A percentile compares a stretch with the other conserved stretches of the same genome.
These are phyloP conservation scores for Actinemys pallida DNA, from an alignment of 2,113 vertebrate genomes.

Conservation along the genomic window DNA sequence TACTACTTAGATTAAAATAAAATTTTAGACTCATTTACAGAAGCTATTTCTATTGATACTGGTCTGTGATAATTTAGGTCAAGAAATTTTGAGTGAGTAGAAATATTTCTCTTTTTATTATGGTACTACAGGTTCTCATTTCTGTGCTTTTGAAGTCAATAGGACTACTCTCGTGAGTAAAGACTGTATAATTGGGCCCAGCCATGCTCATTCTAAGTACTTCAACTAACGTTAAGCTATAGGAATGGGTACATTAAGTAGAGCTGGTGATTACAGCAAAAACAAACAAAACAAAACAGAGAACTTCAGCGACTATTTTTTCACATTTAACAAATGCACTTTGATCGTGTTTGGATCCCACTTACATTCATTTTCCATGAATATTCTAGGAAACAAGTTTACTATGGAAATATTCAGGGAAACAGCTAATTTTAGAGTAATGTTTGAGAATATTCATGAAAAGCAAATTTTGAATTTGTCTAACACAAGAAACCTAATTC, in stretches of 20 bases:
- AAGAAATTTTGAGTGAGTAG: not conserved
- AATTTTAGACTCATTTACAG: not conserved
- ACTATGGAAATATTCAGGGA: not conserved
- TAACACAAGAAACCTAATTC: not conserved
- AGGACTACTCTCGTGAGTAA: not conserved
- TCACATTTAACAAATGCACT: not conserved
- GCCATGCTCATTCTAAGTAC: not conserved
- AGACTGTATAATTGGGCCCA: not conserved
- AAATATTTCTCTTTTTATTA: not conserved
- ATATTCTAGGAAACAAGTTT: not conserved
- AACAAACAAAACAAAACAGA: not conserved
- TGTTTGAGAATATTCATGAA: not conserved
- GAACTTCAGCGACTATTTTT: not conserved
- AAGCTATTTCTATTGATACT: not conserved
- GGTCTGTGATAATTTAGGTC: not conserved
- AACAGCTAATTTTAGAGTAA: not conserved
- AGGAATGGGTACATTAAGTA: not conserved
- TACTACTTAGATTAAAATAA: not conserved
- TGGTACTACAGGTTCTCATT: not conserved
- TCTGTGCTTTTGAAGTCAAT: not conserved
- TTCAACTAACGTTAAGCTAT: not conserved
- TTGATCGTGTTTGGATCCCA: not conserved
- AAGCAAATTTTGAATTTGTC: not conserved
- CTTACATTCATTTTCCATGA: not conserved
- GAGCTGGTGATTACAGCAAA: constrained; percentile 27